Base-by-base conservation (phyloP, 2,113 vertebrate genomes). In the Python bivittatus region DNA sequence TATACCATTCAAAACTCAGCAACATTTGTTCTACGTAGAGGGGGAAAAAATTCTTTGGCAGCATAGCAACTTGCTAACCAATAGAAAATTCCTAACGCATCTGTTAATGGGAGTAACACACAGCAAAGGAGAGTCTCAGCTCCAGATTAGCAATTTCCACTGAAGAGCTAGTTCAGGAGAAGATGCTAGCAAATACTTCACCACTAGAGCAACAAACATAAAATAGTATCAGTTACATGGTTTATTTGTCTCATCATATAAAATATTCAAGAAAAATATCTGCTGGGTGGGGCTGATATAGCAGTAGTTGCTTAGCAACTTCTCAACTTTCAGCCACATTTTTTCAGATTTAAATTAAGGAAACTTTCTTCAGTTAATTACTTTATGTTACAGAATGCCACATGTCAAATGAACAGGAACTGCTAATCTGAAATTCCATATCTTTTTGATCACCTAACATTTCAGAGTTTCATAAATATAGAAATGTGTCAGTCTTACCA, bases 221-320 rank as follows among this genome's bases (percentile, higher is more conserved):
- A 92, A 88, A 84, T 6, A 52, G 29, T 48, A 91, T 33, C 91
- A 2, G 1, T 48, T 44, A 52, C 15, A 83, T 88, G 54, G 54
- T 83, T 92, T 60, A 29, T 60, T 92, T 88, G 53, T n/a, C 57
- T 72, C 42, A 64, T 15, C 84, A 89, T 52, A 42, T 92, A 84
- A 60, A 84, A 92, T 88, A 52, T 84, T 88, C 22, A 83, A 92
- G 53, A 88, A 57, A 88, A 92, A 84, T 84, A 54, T 88, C 64
- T 64, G 88, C 64, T 83, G 60, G 83, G 10, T 12, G 33, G 83
- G 4, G 33, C 60, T 5, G n/a, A 17, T 44, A 15, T 84, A 33
- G 44, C 72, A 84, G 22, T 64, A 38, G 79, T 92, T 92, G 79
- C 91, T 87, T 87, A 91, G 91, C 87, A 92, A 85, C 56, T 58